Percentiles rank a stretch among this genome's conserved stretches.
phyloP scores from a whole-genome alignment of 2,113 vertebrate genomes.

The Parus major region DNA sequence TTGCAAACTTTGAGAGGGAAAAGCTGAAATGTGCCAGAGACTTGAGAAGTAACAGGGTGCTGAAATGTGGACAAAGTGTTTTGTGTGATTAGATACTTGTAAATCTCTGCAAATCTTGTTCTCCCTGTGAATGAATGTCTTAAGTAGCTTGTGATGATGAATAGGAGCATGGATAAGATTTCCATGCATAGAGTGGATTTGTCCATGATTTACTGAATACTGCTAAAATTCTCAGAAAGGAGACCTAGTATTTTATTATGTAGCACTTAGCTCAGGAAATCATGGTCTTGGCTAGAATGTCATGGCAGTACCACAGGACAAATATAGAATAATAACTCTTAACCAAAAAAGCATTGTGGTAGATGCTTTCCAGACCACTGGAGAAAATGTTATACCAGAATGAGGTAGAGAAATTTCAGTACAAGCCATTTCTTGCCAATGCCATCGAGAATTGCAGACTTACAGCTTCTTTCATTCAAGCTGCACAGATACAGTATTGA shows the following conservation, averaged over 20 bases:
- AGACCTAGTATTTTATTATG: neutral
- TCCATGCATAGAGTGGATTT: neutral
- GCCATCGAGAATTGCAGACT: neutral
- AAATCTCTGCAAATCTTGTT: neutral
- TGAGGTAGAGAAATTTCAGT: neutral
- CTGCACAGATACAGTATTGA: neutral
- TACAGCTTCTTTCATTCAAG: neutral
- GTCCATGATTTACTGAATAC: neutral
- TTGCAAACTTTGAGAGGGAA: neutral
- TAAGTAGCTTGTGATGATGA: neutral
- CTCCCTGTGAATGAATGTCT: neutral
- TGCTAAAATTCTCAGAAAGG: neutral
- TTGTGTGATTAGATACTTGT: neutral
- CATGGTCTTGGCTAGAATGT: neutral
- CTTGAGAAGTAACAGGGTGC: neutral
- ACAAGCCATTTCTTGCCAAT: neutral
- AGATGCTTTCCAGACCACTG: neutral
- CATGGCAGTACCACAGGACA: neutral
- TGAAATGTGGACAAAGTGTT: neutral
- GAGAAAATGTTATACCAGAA: neutral
- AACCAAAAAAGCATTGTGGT: neutral
- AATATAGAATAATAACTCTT: neutral
- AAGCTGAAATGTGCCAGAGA: neutral
- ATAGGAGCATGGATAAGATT: neutral
- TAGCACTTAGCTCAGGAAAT: neutral